phyloP scores from a whole-genome alignment of 1,140 invertebrate genomes.

The Himalopsyche phryganea region DNA sequence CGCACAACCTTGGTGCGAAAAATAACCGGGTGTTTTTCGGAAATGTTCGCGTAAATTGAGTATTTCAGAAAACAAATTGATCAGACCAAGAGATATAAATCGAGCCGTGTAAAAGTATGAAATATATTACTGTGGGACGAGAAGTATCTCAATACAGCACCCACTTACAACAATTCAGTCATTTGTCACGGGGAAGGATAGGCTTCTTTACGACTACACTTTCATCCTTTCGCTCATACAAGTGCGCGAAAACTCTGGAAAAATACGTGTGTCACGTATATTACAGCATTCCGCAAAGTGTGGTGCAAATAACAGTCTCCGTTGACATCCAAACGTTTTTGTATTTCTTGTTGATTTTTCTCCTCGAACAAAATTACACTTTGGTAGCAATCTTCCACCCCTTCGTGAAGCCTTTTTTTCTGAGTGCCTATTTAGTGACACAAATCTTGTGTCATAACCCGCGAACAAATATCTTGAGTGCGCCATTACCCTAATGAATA shows the following conservation, averaged over 20 bases:
- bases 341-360: conserved; percentile 19
- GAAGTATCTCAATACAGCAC: conserved; percentile 6
- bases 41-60: too few species aligned
- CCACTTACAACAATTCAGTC: conserved; percentile 20
- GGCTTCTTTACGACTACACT: conserved; percentile 4
- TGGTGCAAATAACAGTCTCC: conserved; percentile 7
- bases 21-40: too few species aligned
- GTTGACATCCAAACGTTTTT: conserved; percentile 1
- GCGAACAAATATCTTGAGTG: conserved; percentile 13
- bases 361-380: conserved; percentile 1
- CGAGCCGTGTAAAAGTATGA: neutral
- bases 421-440: conserved; percentile 5
- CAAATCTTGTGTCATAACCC: conserved; percentile 15
- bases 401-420: neutral
- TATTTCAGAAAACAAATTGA: too few species aligned
- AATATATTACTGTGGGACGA: neutral
- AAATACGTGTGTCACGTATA: conserved; percentile 22
- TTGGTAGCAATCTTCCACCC: neutral
- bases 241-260: conserved; percentile 8
- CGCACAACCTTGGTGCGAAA: too few species aligned
- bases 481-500: conserved; percentile 19
- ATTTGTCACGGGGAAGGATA: conserved; percentile 15
- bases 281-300: neutral
- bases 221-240: neutral
- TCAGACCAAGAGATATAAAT: conserved; percentile 2